Conservation (phyloP, 2,113 vertebrate species). For the Vulpes lagopus region DNA sequence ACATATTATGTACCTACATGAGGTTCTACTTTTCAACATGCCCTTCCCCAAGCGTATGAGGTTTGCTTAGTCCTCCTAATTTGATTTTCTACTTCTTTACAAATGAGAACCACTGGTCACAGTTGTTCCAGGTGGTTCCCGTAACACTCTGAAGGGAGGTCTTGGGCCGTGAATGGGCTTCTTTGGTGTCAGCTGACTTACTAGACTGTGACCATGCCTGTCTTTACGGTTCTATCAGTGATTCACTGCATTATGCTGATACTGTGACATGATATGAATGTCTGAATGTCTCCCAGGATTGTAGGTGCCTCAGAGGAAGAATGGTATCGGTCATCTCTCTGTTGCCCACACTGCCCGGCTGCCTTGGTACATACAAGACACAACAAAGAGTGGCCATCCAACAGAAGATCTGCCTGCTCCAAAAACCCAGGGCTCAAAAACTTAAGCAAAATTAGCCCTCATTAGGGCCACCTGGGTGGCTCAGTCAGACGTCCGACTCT, state of each 20-base stretch:
- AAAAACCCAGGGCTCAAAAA: not conserved
- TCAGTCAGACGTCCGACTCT: not conserved
- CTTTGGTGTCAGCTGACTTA: not conserved
- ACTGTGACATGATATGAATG: not conserved
- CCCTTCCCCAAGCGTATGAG: not conserved
- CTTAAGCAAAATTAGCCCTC: not conserved
- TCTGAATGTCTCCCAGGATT: not conserved
- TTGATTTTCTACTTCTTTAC: constrained; percentile 23
- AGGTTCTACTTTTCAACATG: not conserved
- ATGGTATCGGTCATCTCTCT: not conserved
- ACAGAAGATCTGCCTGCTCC: not conserved
- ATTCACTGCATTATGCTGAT: not conserved
- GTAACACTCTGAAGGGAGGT: not conserved
- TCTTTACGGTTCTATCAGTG: not conserved
- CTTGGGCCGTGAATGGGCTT: not conserved
- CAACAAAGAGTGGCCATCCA: not conserved
- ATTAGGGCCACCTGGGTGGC: not conserved
- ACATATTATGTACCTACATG: not conserved
- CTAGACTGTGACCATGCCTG: not conserved
- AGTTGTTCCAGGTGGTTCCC: not conserved
- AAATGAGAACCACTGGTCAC: not conserved
- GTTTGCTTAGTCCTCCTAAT: not conserved
- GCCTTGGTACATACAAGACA: not conserved
- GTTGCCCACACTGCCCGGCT: not conserved
- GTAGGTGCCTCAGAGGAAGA: not conserved